Conservation (phyloP, 2,888 invertebrate species). For the Ethmia dodecea region DNA sequence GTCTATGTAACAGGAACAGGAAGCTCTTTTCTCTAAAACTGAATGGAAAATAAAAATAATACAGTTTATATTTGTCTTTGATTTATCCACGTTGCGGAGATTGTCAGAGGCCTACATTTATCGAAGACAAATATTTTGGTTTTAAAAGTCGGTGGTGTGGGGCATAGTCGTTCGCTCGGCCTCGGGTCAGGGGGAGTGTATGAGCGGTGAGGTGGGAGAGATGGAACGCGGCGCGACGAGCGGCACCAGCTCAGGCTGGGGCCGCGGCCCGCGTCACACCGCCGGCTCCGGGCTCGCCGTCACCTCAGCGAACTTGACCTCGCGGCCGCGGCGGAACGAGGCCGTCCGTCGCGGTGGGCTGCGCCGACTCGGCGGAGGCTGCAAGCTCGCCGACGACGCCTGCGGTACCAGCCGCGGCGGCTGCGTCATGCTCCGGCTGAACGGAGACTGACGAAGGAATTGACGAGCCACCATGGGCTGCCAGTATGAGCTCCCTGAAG, state of each 20-base stretch:
- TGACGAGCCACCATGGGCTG: conserved; percentile 84
- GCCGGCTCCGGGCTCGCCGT: conserved; percentile 40
- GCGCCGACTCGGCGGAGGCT: conserved; percentile 38
- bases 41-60: neutral
- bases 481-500: conserved; percentile 76
- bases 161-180: conserved; percentile 44
- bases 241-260: conserved; percentile 75
- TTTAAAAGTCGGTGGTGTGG: conserved; percentile 61
- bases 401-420: conserved; percentile 54
- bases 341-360: conserved; percentile 62
- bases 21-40: conserved; percentile 34
- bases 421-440: conserved; percentile 50
- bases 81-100: neutral
- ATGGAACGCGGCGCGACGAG: conserved; percentile 42
- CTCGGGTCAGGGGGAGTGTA: conserved; percentile 45
- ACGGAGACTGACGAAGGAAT: conserved; percentile 83
- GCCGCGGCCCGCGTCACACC: conserved; percentile 75
- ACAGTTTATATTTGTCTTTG: neutral
- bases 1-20: conserved; percentile 24
- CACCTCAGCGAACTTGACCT: conserved; percentile 73
- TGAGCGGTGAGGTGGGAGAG: conserved; percentile 30
- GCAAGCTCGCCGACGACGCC: conserved; percentile 67
- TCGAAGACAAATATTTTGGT: conserved; percentile 6
- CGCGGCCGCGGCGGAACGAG: conserved; percentile 67
- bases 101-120: no score